Evolutionary conservation across 2,888 invertebrate genomes (phyloP).

Genomic region (Morpho achilles): DNA sequence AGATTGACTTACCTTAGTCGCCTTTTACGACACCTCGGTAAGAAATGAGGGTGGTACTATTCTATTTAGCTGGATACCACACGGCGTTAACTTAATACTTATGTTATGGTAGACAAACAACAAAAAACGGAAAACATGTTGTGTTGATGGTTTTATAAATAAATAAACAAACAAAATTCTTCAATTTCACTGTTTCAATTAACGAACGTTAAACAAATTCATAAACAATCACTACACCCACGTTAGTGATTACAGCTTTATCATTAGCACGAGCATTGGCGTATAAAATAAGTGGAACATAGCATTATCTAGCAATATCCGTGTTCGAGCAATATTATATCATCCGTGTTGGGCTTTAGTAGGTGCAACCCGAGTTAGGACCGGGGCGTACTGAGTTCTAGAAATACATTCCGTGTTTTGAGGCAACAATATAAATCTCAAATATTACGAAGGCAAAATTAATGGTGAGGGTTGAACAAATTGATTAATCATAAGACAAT

Average conservation of each 20-base stretch:
- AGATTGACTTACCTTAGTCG: too few relatives aligned
- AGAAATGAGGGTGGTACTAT: too few relatives aligned
- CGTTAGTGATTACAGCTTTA: slow-evolving; percentile 43
- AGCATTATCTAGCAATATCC: slow-evolving; percentile 60
- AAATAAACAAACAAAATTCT: slow-evolving; percentile 2
- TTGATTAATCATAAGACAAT: too few relatives aligned
- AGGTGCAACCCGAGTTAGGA: slow-evolving; percentile 44
- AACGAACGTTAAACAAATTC: slow-evolving; percentile 21
- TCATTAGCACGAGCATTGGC: slow-evolving; percentile 47
- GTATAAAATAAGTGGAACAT: slow-evolving; percentile 57
- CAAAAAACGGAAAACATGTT: too few relatives aligned
- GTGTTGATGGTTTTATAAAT: neutral
- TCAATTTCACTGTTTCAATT: slow-evolving; percentile 7
- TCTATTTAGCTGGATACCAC: too few relatives aligned
- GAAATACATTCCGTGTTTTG: too few relatives aligned
- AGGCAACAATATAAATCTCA: too few relatives aligned
- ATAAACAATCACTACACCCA: slow-evolving; percentile 49
- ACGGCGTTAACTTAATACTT: too few relatives aligned
- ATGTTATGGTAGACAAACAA: too few relatives aligned
- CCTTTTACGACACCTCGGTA: too few relatives aligned
- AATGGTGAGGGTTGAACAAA: too few relatives aligned
- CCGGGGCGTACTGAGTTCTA: slow-evolving; percentile 27
- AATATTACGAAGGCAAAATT: too few relatives aligned
- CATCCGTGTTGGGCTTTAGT: slow-evolving; percentile 39
- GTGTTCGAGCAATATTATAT: slow-evolving; percentile 59